Percentiles rank a stretch among this genome's conserved stretches.
Conservation (phyloP, 92 coral and sea anemone genomes). For the Hydrozoanthus gracilis region DNA sequence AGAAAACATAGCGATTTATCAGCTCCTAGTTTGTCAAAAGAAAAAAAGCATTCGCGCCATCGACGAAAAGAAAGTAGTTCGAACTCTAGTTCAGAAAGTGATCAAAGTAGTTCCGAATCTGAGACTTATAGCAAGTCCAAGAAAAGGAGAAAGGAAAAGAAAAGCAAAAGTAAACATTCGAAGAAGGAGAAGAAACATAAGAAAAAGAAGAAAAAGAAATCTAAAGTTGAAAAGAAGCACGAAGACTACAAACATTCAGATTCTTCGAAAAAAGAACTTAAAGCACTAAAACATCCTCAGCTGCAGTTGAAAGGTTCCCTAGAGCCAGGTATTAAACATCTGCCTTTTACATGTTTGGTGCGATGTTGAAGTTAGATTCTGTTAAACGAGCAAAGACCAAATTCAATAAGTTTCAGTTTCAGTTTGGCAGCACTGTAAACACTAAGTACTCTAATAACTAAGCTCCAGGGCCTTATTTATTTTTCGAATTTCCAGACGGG, state of each 20-base stretch:
- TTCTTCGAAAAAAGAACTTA: neutral
- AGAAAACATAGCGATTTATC: slow-evolving; percentile 30
- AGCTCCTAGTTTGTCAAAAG: neutral
- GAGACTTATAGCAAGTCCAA: neutral
- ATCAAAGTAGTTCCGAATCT: slow-evolving; percentile 19
- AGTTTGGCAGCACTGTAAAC: too few relatives aligned
- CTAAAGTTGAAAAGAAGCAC: neutral
- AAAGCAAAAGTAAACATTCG: neutral
- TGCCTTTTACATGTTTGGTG: neutral
- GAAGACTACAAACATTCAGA: neutral
- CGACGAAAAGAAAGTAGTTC: neutral
- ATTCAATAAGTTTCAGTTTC: too few relatives aligned
- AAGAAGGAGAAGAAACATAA: slow-evolving; percentile 30
- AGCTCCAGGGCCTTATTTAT: too few relatives aligned
- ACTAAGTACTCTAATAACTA: too few relatives aligned
- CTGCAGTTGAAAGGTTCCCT: neutral
- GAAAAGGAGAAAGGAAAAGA: neutral
- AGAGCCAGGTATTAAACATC: slow-evolving; percentile 19
- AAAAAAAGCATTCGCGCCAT: neutral
- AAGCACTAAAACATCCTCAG: neutral
- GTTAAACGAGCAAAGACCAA: neutral
- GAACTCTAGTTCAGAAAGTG: slow-evolving; percentile 10
- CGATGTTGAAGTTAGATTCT: neutral
- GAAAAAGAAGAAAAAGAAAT: neutral
- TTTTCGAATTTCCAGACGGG: too few relatives aligned